These are phyloP conservation scores for Chymomyza caudatula DNA, from an alignment of 2,888 invertebrate genomes.

Conservation along the genomic window DNA sequence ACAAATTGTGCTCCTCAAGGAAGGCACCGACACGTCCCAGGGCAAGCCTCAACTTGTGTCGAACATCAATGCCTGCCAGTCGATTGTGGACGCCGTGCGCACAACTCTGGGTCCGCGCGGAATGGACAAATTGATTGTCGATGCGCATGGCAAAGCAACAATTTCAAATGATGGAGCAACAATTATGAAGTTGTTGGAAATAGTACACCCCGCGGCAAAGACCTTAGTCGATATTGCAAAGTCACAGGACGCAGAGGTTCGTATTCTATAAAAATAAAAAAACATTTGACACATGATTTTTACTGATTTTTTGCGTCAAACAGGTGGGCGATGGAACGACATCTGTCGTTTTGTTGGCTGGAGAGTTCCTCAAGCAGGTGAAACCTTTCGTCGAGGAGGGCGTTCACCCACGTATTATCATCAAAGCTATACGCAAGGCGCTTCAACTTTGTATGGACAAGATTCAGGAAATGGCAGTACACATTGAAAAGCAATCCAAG, in stretches of 20 bases:
- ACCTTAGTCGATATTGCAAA: slow-evolving; percentile 99
- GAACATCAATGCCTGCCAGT: slow-evolving; percentile 98
- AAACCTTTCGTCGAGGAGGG: slow-evolving; percentile 98
- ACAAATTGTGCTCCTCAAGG: slow-evolving; percentile 97
- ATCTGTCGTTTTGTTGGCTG: slow-evolving; percentile 95
- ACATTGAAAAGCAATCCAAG: slow-evolving; percentile 84
- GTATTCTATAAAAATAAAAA: neutral
- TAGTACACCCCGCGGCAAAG: slow-evolving; percentile 98
- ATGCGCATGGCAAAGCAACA: slow-evolving; percentile 91
- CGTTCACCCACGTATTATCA: slow-evolving; percentile 93
- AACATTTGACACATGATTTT: slow-evolving; percentile 36
- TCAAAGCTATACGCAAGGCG: slow-evolving; percentile 92
- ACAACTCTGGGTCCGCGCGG: slow-evolving; percentile 99
- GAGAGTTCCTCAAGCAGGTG: slow-evolving; percentile 95
- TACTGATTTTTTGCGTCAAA: slow-evolving; percentile 70
- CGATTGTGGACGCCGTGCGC: slow-evolving; percentile 95
- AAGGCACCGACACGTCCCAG: slow-evolving; percentile 97
- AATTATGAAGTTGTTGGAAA: slow-evolving; percentile 97
- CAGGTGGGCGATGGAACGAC: slow-evolving; percentile 99
- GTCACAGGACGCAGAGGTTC: slow-evolving; percentile 97
- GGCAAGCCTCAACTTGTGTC: slow-evolving; percentile 97
- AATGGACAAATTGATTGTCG: slow-evolving; percentile 99
- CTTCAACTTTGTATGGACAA: slow-evolving; percentile 89
- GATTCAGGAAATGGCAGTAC: slow-evolving; percentile 90
- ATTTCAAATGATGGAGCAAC: slow-evolving; percentile 99